Base-by-base conservation (phyloP, 2,797 vertebrate species). In the Gallinago stenura region DNA sequence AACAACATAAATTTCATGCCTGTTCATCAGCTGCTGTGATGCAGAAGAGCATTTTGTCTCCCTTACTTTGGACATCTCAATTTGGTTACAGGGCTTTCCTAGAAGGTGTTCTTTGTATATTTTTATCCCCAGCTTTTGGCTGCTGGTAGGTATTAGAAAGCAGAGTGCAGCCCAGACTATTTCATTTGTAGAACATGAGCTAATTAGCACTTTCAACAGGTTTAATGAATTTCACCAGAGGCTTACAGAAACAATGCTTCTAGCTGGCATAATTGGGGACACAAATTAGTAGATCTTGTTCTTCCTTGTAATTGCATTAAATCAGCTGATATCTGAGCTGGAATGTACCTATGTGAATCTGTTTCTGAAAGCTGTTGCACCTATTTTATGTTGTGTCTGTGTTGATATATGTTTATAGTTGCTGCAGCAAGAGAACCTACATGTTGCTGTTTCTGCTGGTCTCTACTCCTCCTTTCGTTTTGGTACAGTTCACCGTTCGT, bases 1-100 rank as follows among this genome's bases (percentile, higher is more conserved):
- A 75, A 83, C 64, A 82, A 90, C 93, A 94, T 92, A 83, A 87
- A 97, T 97, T 96, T 97, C 86, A 89, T 96, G 95, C 92, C 93
- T 96, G 50, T 90, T 94, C 79, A 90, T 97, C 97, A 96, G 95
- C 96, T 97, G 95, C 92, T 90, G 54, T 86, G 87, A 84, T 68
- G 79, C 37, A 92, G 76, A 92, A 68, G 41, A 87, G 17, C 62
- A 68, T 84, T 92, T 95, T 97, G 80, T 83, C 72, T 85, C 71
- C 39, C 68, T 90, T 90, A 86, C 80, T 93, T 94, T 69, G 93
- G 82, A 97, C 82, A 82, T 95, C 91, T 97, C 90, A 53, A 93
- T 97, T 93, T 61, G 25, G 70, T 81, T 95, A 57, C 81, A 93
- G 31, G 76, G 79, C 17, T 96, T 93, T 93, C 85, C 71, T 95